Conservation (phyloP, 2,797 vertebrate genomes). For the Chiloscyllium punctatum region DNA sequence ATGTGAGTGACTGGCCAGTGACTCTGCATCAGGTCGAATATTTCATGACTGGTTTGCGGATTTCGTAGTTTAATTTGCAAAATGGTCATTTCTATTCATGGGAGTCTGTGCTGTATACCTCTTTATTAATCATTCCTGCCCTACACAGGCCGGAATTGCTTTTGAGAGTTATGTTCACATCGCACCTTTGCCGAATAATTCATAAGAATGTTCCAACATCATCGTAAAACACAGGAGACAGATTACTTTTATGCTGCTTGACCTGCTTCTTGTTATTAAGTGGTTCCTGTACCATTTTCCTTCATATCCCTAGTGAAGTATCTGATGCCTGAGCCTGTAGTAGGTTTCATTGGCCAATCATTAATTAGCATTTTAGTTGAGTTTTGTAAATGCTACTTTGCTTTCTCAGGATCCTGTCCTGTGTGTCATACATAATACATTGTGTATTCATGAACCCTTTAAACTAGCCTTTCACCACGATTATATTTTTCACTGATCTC, state of each 20-base stretch:
- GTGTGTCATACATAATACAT: not conserved
- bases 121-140: not conserved
- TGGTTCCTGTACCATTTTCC: not conserved
- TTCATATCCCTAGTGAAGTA: not conserved
- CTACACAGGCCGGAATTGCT: not conserved
- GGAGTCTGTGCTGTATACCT: not conserved
- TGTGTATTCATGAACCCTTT: not conserved
- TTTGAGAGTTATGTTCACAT: slow-evolving; percentile 1
- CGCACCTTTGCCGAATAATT: slow-evolving; percentile 16
- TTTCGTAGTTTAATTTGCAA: not conserved
- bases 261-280: not conserved
- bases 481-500: not conserved
- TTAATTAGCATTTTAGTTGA: not conserved
- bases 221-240: slow-evolving; percentile 2
- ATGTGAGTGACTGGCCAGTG: not conserved
- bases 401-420: not conserved
- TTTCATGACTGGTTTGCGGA: not conserved
- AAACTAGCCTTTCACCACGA: not conserved
- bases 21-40: not conserved
- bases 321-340: not conserved
- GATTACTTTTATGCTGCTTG: not conserved
- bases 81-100: not conserved
- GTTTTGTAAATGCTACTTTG: not conserved
- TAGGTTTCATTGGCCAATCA: not conserved
- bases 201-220: slow-evolving; percentile 22